phyloP scores from a whole-genome alignment of 2,797 vertebrate genomes.

The Distichodus sexfasciatus region DNA sequence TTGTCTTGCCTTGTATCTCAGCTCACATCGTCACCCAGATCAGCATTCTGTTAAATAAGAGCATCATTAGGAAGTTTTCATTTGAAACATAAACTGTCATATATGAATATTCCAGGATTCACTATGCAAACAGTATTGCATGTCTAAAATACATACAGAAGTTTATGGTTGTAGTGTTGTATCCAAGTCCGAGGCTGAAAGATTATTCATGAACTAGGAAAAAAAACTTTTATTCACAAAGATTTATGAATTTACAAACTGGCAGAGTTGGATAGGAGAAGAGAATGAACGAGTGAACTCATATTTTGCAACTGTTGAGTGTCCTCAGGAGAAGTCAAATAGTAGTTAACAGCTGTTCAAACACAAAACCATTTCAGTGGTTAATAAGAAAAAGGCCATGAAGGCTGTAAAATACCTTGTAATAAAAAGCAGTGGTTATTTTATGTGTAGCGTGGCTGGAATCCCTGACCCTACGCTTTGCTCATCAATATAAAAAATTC shows the following conservation, averaged over 20 bases:
- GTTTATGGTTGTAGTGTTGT: conserved; percentile 50
- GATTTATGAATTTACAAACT: conserved; percentile 61
- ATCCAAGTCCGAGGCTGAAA: conserved; percentile 51
- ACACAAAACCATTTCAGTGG: conserved; percentile 51
- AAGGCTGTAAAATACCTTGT: conserved; percentile 49
- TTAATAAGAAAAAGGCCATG: conserved; percentile 50
- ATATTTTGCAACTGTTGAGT: conserved; percentile 55
- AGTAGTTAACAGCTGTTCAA: conserved; percentile 61
- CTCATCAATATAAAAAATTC: conserved; percentile 24
- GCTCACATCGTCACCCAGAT: no score
- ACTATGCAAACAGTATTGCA: conserved; percentile 62
- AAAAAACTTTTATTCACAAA: conserved; percentile 52
- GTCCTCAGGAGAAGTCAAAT: conserved; percentile 52
- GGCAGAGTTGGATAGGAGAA: conserved; percentile 57
- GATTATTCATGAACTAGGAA: conserved; percentile 36
- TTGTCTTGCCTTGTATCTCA: no score
- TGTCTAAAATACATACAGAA: conserved; percentile 66
- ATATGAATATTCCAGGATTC: conserved; percentile 62
- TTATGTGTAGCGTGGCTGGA: conserved; percentile 15
- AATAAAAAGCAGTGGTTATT: conserved; percentile 42
- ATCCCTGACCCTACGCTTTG: conserved; percentile 21
- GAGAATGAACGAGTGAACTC: conserved; percentile 45
- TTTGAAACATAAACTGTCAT: conserved; percentile 50
- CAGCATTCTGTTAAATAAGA: no score
- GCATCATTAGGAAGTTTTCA: no score